Percentiles rank a stretch among this genome's conserved stretches.
Evolutionary conservation across 2,113 vertebrate species (phyloP).

Genomic region (Tragelaphus imberbis): DNA sequence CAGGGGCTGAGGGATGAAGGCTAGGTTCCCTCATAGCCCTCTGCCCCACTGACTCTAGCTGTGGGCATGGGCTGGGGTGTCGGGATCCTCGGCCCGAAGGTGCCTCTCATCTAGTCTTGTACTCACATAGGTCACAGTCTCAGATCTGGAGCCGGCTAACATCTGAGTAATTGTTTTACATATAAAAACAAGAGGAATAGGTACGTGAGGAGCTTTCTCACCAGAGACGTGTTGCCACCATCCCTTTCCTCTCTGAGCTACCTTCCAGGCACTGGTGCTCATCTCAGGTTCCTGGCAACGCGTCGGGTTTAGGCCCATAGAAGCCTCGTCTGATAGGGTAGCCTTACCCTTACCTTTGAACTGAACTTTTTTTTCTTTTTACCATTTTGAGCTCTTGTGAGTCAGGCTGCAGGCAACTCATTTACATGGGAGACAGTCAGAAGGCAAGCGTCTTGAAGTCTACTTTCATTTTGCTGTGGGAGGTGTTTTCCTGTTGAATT

Average conservation of each 20-base stretch:
- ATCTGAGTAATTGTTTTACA: background rate
- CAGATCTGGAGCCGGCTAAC: background rate
- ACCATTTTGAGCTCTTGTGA: constrained; percentile 58
- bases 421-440: constrained; percentile 66
- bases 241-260: background rate
- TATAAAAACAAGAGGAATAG: background rate
- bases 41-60: background rate
- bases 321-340: background rate
- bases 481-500: constrained; percentile 61
- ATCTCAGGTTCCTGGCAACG: background rate
- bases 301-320: background rate
- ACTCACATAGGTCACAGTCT: background rate
- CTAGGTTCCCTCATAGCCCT: background rate
- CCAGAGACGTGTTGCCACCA: background rate
- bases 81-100: background rate
- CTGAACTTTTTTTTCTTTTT: background rate
- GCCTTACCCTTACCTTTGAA: constrained; percentile 28
- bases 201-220: background rate
- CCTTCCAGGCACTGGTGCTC: background rate
- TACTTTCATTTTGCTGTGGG: constrained; percentile 46
- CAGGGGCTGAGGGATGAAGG: background rate
- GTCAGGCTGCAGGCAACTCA: constrained; percentile 65
- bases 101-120: background rate
- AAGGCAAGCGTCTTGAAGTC: constrained; percentile 44
- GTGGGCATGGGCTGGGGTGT: background rate